Conservation (phyloP, 2,113 vertebrate genomes). For the Cyanistes caeruleus region DNA sequence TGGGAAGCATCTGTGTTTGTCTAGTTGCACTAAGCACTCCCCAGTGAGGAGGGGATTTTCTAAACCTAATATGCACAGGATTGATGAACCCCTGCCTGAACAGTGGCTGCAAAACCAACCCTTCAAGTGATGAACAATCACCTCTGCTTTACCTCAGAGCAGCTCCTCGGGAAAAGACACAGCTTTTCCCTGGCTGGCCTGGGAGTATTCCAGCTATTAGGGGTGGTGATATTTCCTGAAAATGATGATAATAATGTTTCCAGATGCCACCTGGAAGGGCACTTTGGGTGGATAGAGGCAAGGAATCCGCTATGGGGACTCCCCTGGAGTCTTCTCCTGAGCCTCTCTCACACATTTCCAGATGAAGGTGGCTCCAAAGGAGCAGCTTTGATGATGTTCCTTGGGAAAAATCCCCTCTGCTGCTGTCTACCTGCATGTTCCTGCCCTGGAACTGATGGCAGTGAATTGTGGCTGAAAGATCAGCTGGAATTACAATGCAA, state of each 20-base stretch:
- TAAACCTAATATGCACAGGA: constrained; percentile 9
- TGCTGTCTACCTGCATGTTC: accelerated
- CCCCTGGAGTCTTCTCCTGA: accelerated
- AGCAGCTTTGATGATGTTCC: background rate
- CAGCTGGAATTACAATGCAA: background rate
- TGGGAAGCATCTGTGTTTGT: constrained; percentile 51
- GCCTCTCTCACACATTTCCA: background rate
- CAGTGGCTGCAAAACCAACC: background rate
- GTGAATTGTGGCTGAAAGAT: background rate
- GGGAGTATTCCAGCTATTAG: accelerated
- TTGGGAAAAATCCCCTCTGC: background rate
- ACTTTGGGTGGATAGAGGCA: background rate
- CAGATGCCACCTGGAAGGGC: background rate
- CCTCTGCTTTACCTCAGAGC: background rate
- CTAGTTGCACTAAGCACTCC: constrained; percentile 23
- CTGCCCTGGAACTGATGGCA: background rate
- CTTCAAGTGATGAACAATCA: background rate
- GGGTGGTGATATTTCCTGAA: background rate
- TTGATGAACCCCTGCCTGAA: constrained; percentile 4
- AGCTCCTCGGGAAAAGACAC: background rate
- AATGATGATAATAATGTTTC: background rate
- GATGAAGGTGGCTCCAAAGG: background rate
- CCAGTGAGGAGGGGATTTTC: background rate
- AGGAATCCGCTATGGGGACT: background rate
- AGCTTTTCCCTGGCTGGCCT: background rate